phyloP scores from a whole-genome alignment of 1,140 invertebrate genomes.

The Euwallacea fornicatus region DNA sequence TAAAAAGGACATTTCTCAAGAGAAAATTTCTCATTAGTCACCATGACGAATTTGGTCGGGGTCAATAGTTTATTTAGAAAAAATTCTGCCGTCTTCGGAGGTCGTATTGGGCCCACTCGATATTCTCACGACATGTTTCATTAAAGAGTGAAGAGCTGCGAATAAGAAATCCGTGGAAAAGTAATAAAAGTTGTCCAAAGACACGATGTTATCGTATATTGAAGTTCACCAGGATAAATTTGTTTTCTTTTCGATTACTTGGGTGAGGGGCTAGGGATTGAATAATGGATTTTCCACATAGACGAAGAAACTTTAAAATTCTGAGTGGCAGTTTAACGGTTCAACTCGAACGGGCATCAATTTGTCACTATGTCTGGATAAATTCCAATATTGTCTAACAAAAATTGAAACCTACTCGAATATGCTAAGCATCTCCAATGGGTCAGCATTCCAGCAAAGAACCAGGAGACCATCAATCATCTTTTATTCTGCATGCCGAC shows the following conservation, averaged over 20 bases:
- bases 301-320: background rate
- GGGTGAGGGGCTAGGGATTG: background rate
- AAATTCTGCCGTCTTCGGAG: background rate
- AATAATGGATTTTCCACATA: conserved; percentile 1
- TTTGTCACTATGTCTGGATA: background rate
- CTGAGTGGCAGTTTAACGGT: no score
- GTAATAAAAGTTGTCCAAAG: conserved; percentile 28
- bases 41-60: background rate
- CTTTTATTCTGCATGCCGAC: conserved; percentile 1
- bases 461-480: background rate
- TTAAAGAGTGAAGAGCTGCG: conserved; percentile 16
- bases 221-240: conserved; percentile 25
- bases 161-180: conserved; percentile 7
- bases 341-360: background rate
- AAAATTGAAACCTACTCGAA: background rate
- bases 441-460: conserved; percentile 5
- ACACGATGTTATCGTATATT: conserved; percentile 29
- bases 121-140: conserved; percentile 19
- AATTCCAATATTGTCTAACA: background rate
- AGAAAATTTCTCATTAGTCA: background rate
- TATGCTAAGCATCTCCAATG: conserved; percentile 1
- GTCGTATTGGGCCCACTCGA: conserved; percentile 17
- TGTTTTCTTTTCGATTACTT: conserved; percentile 24
- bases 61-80: conserved; percentile 12
- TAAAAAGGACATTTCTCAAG: background rate